Evolutionary conservation across 2,797 vertebrate genomes (phyloP).

Genomic region (Rhinella marina): DNA sequence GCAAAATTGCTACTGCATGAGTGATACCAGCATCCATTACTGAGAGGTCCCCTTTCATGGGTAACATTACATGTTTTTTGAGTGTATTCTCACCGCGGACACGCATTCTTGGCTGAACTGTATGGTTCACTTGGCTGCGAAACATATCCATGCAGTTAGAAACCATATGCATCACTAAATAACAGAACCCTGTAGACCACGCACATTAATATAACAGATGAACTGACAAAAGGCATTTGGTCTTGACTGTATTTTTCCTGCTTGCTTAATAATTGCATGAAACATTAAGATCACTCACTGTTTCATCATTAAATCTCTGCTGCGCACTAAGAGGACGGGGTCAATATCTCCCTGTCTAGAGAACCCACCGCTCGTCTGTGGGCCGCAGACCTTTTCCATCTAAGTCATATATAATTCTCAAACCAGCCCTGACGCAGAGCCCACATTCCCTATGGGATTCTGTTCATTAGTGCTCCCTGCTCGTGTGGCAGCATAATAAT

Average conservation of each 20-base stretch:
- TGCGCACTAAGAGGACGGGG: constrained; percentile 6
- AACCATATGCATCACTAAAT: background rate
- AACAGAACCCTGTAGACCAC: background rate
- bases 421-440: constrained; percentile 10
- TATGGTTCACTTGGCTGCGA: background rate
- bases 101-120: too few relatives aligned
- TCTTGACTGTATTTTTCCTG: constrained; percentile 8
- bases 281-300: constrained; percentile 8
- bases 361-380: background rate
- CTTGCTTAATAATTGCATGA: constrained; percentile 20
- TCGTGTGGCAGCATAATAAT: constrained; percentile 44
- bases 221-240: constrained; percentile 10
- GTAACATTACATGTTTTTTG: background rate
- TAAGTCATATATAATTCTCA: constrained; percentile 34
- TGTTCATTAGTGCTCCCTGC: constrained; percentile 41
- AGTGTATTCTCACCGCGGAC: background rate
- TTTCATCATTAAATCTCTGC: constrained; percentile 6
- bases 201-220: constrained; percentile 10
- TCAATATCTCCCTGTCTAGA: constrained; percentile 35
- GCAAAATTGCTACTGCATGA: background rate
- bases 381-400: constrained; percentile 25
- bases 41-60: background rate
- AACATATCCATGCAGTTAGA: background rate
- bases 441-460: constrained; percentile 1
- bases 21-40: too few relatives aligned